A percentile compares a stretch with the other conserved stretches of the same genome.
These are phyloP conservation scores for Agapornis roseicollis DNA, from an alignment of 2,113 vertebrate species.

Conservation along the genomic window DNA sequence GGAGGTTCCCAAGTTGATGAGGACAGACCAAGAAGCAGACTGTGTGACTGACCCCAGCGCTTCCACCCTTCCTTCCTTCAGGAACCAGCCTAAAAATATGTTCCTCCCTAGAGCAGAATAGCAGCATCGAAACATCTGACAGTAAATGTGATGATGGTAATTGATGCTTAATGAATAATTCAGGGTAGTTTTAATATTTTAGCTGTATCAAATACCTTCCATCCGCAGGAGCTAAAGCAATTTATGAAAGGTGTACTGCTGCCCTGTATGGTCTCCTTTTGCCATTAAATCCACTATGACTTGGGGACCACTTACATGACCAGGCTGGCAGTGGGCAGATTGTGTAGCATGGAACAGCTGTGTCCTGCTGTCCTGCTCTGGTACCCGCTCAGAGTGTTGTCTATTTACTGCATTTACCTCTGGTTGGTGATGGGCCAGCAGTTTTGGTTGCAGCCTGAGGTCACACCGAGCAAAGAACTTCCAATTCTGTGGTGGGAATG, in stretches of 20 bases:
- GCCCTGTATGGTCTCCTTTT: background rate
- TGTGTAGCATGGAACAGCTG: background rate
- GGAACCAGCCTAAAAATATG: conserved; percentile 31
- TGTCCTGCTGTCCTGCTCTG: background rate
- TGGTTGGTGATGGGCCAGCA: background rate
- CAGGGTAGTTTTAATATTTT: conserved; percentile 43
- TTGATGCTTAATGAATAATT: conserved; percentile 56
- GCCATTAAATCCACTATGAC: background rate
- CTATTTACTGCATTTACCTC: background rate
- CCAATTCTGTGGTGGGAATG: background rate
- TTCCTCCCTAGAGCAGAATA: background rate
- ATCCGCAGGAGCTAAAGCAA: background rate
- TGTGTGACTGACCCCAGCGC: background rate
- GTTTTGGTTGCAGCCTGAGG: background rate
- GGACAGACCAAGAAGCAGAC: background rate
- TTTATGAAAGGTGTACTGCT: background rate
- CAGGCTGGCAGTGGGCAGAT: background rate
- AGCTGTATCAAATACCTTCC: background rate
- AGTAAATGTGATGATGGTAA: conserved; percentile 18
- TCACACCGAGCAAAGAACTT: background rate
- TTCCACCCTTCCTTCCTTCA: background rate
- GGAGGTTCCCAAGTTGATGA: rapidly evolving
- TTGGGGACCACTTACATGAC: background rate
- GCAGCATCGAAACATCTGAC: background rate
- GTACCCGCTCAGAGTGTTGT: background rate